Conservation (phyloP, 2,888 invertebrate genomes). For the Lasius fuliginosus region DNA sequence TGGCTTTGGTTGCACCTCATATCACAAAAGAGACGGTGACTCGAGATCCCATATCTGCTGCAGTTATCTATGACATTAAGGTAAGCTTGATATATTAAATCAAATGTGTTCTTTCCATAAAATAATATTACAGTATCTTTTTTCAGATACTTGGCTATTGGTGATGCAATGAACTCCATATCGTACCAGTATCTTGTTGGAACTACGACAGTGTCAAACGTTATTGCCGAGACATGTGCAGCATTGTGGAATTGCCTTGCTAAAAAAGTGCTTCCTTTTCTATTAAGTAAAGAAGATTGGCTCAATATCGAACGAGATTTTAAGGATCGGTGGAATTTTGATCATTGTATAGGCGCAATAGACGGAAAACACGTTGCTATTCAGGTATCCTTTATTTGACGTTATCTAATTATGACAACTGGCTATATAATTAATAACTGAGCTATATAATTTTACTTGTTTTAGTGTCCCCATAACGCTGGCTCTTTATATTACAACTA, state of each 20-base stretch:
- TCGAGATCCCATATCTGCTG: constrained; percentile 1
- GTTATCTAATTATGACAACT: constrained; percentile 4
- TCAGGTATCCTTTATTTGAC: constrained; percentile 10
- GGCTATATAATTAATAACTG: too few relatives aligned
- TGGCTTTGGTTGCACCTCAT: neutral
- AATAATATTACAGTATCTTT: constrained; percentile 5
- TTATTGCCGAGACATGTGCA: constrained; percentile 12
- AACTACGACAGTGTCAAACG: constrained; percentile 3
- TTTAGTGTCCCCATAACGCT: constrained; percentile 8
- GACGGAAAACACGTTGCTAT: constrained; percentile 2
- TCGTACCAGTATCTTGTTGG: constrained; percentile 15
- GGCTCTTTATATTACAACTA: constrained; percentile 11
- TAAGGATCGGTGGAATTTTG: neutral
- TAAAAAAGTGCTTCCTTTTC: neutral
- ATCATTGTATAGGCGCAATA: constrained; percentile 3
- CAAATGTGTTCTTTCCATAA: neutral
- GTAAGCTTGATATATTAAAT: constrained; percentile 18
- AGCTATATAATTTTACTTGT: constrained; percentile 1
- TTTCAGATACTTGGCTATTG: constrained; percentile 13
- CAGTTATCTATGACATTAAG: constrained; percentile 17
- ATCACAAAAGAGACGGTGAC: neutral
- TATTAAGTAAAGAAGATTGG: neutral
- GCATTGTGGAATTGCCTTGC: neutral
- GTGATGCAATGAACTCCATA: constrained; percentile 11
- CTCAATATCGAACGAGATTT: neutral